A percentile compares a stretch with the other conserved stretches of the same genome.
These are phyloP conservation scores for Phenacoccus solenopsis DNA, from an alignment of 1,140 invertebrate genomes.

Conservation along the genomic window DNA sequence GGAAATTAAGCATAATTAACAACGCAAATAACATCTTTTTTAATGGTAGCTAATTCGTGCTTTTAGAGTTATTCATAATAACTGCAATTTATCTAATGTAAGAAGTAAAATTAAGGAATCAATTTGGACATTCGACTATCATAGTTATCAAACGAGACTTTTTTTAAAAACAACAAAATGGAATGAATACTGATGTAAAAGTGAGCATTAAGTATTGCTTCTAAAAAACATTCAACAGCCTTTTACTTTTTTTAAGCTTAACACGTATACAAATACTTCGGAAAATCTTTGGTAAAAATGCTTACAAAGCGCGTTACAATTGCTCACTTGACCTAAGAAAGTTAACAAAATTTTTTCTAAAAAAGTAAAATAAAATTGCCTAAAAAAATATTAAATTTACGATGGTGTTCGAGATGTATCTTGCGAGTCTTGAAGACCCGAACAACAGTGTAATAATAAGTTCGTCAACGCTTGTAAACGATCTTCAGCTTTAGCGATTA, in stretches of 20 bases:
- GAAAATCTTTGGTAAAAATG: background rate
- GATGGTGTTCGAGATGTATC: conserved; percentile 29
- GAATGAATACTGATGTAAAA: background rate
- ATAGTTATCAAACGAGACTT: no score
- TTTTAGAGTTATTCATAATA: background rate
- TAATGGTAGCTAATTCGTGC: background rate
- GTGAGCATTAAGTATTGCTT: background rate
- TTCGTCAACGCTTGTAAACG: conserved; percentile 66
- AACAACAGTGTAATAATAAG: conserved; percentile 72
- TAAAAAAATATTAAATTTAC: no score
- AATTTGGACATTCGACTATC: no score
- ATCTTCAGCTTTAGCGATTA: conserved; percentile 51
- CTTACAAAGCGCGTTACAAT: background rate
- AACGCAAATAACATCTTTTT: background rate
- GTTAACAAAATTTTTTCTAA: no score
- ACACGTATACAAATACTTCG: background rate
- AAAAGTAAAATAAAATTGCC: no score
- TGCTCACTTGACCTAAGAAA: background rate
- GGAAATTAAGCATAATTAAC: no score
- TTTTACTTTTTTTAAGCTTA: background rate
- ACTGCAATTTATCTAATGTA: no score
- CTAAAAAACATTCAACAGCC: background rate
- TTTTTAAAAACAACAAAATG: background rate
- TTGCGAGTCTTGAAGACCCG: conserved; percentile 55
- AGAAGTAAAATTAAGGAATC: no score